These are phyloP conservation scores for Phalanger gymnotis DNA, from an alignment of 2,797 vertebrate species.

Conservation along the genomic window DNA sequence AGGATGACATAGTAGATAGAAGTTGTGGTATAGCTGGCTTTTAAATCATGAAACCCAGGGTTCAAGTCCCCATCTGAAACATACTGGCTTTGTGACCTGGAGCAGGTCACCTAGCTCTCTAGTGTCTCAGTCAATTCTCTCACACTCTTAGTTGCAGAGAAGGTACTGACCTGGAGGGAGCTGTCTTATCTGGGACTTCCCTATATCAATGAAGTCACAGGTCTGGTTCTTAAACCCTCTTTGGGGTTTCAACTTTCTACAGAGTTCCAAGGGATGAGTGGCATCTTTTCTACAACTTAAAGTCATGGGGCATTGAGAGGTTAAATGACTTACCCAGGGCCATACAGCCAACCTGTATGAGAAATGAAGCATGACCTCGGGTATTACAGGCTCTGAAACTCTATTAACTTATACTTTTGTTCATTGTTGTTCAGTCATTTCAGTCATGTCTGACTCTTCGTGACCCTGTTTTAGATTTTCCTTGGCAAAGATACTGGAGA, in stretches of 20 bases:
- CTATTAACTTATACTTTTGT: too few relatives aligned
- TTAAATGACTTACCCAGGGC: not conserved
- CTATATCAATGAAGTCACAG: not conserved
- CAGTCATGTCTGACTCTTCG: too few relatives aligned
- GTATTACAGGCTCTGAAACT: too few relatives aligned
- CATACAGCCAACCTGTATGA: not conserved
- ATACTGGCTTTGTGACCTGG: not conserved
- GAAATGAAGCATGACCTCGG: too few relatives aligned
- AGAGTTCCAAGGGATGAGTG: not conserved
- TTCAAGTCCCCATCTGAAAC: not conserved
- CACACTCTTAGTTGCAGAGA: not conserved
- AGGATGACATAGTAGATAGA: not conserved
- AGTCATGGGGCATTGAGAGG: not conserved
- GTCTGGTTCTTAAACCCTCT: not conserved
- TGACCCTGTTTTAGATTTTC: too few relatives aligned
- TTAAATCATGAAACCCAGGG: not conserved
- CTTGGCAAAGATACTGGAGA: too few relatives aligned
- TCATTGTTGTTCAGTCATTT: too few relatives aligned
- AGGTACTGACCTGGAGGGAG: not conserved
- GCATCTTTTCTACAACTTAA: not conserved
- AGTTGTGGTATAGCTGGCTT: not conserved
- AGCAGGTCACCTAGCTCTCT: not conserved
- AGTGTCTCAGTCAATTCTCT: not conserved
- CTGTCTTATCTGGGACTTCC: not conserved
- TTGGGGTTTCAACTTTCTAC: not conserved